Conservation (phyloP, 2,113 vertebrate species). For the Bagarius yarrelli region DNA sequence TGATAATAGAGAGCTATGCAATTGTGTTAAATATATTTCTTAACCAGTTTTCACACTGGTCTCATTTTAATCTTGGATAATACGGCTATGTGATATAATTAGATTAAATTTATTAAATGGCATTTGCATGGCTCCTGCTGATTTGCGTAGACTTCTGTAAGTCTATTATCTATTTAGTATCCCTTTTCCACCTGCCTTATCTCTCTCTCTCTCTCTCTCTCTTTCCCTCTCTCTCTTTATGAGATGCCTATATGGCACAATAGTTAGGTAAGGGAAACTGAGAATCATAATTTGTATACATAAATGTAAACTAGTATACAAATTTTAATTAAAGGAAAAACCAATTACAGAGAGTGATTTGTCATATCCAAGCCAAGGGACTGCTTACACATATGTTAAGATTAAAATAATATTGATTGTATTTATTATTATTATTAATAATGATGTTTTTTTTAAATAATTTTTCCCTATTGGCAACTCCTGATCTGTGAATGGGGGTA, state of each 20-base stretch:
- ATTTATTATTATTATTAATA: too few relatives aligned
- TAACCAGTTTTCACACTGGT: neutral
- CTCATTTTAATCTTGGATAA: slow-evolving; percentile 5
- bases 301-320: neutral
- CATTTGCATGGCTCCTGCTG: slow-evolving; percentile 26
- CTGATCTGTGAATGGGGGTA: neutral
- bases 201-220: neutral
- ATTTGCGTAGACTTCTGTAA: slow-evolving; percentile 10
- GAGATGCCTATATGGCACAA: neutral
- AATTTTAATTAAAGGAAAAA: neutral
- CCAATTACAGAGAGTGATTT: neutral
- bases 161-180: neutral
- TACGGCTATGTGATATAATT: neutral
- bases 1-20: neutral
- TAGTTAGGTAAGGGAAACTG: neutral
- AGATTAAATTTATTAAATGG: slow-evolving; percentile 15
- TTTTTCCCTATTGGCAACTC: neutral
- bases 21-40: neutral
- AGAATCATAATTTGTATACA: neutral
- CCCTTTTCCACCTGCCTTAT: neutral
- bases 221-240: too few relatives aligned
- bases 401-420: neutral
- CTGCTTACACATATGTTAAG: neutral
- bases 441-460: neutral
- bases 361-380: neutral